phyloP scores from a whole-genome alignment of 2,797 vertebrate genomes.

The Orestias chungarensis region DNA sequence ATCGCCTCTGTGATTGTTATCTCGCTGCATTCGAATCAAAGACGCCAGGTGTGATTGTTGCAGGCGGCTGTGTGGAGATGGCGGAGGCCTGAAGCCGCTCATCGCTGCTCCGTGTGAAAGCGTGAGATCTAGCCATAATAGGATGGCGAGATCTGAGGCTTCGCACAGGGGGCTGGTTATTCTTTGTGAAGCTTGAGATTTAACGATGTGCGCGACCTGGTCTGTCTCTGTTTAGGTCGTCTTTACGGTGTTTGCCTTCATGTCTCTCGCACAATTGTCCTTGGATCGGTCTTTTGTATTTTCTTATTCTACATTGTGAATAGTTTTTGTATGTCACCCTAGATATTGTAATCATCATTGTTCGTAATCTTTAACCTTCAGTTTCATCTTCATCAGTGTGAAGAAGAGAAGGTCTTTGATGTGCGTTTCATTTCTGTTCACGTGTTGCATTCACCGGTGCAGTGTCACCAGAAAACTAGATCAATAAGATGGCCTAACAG shows the following conservation, averaged over 20 bases:
- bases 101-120: constrained; percentile 22
- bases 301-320: neutral
- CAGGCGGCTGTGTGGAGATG: constrained; percentile 12
- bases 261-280: constrained; percentile 3
- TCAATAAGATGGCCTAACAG: constrained; percentile 63
- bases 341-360: constrained; percentile 1
- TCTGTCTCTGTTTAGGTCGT: constrained; percentile 25
- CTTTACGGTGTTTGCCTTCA: neutral
- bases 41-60: constrained; percentile 4
- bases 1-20: neutral
- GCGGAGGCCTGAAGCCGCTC: constrained; percentile 6
- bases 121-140: constrained; percentile 15
- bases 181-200: constrained; percentile 27
- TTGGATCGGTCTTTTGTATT: neutral
- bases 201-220: constrained; percentile 28
- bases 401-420: constrained; percentile 47
- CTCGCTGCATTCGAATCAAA: neutral
- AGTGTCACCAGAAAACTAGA: constrained; percentile 52
- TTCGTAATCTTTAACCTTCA: neutral
- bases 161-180: constrained; percentile 20
- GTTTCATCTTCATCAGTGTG: constrained; percentile 6
- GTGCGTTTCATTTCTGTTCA: constrained; percentile 52
- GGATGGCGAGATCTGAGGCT: constrained; percentile 11
- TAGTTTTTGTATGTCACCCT: neutral
- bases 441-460: constrained; percentile 59